A percentile compares a stretch with the other conserved stretches of the same genome.
Conservation (phyloP, 2,888 invertebrate species). For the Nyleta sp. region DNA sequence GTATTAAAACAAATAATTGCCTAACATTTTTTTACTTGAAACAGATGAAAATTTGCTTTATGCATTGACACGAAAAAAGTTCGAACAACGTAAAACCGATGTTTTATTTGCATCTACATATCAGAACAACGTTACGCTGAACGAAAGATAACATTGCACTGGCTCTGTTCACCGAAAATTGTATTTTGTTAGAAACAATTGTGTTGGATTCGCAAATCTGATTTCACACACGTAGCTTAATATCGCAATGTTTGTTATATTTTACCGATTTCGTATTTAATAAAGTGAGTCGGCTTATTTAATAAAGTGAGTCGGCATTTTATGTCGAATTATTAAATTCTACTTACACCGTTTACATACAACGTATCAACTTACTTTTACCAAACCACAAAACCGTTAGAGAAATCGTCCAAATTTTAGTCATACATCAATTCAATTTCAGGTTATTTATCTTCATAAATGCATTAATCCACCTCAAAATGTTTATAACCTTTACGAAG, state of each 20-base stretch:
- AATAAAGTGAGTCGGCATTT: too few relatives aligned
- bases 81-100: neutral
- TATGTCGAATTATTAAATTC: too few relatives aligned
- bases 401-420: too few relatives aligned
- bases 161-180: constrained; percentile 1
- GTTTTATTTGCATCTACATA: constrained; percentile 6
- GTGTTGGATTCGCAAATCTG: neutral
- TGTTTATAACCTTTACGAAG: too few relatives aligned
- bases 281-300: too few relatives aligned
- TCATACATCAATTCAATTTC: too few relatives aligned
- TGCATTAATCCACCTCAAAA: too few relatives aligned
- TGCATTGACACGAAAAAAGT: neutral
- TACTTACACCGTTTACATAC: too few relatives aligned
- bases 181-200: constrained; percentile 5
- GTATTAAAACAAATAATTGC: neutral
- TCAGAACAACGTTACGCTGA: neutral
- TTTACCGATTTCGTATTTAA: neutral
- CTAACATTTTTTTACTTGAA: neutral
- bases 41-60: neutral
- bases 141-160: constrained; percentile 2
- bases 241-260: neutral
- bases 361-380: too few relatives aligned
- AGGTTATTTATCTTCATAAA: too few relatives aligned
- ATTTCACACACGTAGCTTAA: neutral
- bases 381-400: too few relatives aligned